Evolutionary conservation across 2,888 invertebrate species (phyloP), one percentile per base, ranked within the genome.

Genomic region (Hydrotaea diabolus): DNA sequence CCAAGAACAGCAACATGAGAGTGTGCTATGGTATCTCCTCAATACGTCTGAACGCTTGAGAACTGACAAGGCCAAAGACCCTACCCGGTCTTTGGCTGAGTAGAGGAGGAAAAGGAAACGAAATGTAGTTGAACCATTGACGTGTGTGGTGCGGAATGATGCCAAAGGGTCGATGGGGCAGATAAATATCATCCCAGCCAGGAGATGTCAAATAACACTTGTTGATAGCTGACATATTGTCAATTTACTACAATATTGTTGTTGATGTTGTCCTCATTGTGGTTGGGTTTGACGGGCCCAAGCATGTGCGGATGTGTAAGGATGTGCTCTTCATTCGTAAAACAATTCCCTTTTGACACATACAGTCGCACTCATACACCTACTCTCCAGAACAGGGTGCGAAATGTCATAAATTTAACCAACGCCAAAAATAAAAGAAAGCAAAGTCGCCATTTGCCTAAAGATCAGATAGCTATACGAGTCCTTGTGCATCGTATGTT

Each of bases 141-240:
- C 13, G 66, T 15, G 69, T 8, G 13, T 11, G 39, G 9, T 13
- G 8, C 13, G 39, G 9, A 5, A n/a, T 62, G 62, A 13, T 23
- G 69, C 39, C n/a, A n/a, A n/a, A n/a, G n/a, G 15, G 46, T 69
- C 46, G 43, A 36, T n/a, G 36, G 7, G 2, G n/a, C 17, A 4
- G 66, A 19, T 66, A 31, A 26, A 11, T 26, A 46, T 46, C 46
- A 69, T 23, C 31, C 31, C 69, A 39, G 8, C 66, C 43, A 23
- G 69, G 21, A 72, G 73, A 73, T 57, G 55, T 73, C 55, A 73
- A 55, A 73, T 36, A 73, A 73, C 73, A 73, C 73, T 73, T 73
- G 73, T 73, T 73, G 73, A 55, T 55, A 57, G 73, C 55, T 55
- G 73, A 17, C 73, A 73, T 55, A 55, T 73, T 73, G 55, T 57